Evolutionary conservation across 2,113 vertebrate genomes (phyloP).

Genomic region (Trachemys scripta): DNA sequence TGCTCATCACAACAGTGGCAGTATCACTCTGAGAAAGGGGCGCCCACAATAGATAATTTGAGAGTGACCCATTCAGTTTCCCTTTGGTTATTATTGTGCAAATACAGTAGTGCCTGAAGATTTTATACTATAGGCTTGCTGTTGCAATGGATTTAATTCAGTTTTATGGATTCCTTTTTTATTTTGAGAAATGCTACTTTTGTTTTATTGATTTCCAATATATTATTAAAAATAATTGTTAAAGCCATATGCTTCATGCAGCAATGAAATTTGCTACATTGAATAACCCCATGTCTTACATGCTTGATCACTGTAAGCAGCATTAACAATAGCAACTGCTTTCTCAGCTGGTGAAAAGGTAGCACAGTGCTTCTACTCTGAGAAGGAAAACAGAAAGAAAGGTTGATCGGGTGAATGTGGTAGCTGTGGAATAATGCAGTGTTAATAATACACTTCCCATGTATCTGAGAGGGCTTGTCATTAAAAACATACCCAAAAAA

Average conservation of each 20-base stretch:
- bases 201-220: neutral
- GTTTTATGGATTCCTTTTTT: neutral
- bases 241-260: neutral
- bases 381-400: neutral
- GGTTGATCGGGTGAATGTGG: neutral
- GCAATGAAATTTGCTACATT: neutral
- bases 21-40: neutral
- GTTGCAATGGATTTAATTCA: neutral
- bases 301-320: neutral
- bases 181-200: rapidly evolving
- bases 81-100: neutral
- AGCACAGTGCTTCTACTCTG: neutral
- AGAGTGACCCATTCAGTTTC: neutral
- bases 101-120: neutral
- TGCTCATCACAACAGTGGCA: neutral
- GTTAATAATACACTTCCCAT: neutral
- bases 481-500: neutral
- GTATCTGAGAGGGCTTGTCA: neutral
- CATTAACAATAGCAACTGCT: neutral
- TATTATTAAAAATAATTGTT: neutral
- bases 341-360: neutral
- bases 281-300: neutral
- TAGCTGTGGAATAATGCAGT: neutral
- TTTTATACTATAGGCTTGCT: rapidly evolving
- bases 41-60: neutral